phyloP scores from a whole-genome alignment of 2,113 vertebrate species.

The Sialia sialis region DNA sequence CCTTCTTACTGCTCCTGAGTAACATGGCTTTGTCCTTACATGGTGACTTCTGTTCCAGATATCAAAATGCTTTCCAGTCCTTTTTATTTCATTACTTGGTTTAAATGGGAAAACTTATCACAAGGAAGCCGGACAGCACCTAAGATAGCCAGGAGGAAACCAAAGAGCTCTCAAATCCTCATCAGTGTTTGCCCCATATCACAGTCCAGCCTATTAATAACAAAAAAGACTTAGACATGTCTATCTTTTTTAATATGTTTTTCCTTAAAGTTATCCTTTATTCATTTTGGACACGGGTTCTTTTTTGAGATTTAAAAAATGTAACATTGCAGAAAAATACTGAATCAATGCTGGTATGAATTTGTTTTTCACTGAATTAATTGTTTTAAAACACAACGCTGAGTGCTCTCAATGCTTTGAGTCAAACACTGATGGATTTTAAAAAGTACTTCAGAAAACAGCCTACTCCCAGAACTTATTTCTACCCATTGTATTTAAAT shows the following conservation, averaged over 20 bases:
- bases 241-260: neutral
- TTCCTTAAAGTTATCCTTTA: neutral
- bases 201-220: neutral
- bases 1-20: neutral
- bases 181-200: rapidly evolving
- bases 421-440: neutral
- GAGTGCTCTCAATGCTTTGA: neutral
- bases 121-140: neutral
- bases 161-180: neutral
- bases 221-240: neutral
- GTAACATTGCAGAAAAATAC: neutral
- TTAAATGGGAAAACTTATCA: neutral
- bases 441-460: neutral
- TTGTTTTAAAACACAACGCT: neutral
- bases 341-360: neutral
- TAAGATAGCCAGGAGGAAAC: neutral
- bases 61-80: neutral
- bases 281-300: neutral
- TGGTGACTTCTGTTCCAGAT: neutral
- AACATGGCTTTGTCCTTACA: neutral
- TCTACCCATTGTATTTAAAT: neutral
- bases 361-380: neutral
- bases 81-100: neutral
- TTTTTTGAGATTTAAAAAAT: neutral
- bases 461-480: neutral